Base-by-base conservation (phyloP, 1,140 invertebrate species). In the Aphidius ervi region DNA sequence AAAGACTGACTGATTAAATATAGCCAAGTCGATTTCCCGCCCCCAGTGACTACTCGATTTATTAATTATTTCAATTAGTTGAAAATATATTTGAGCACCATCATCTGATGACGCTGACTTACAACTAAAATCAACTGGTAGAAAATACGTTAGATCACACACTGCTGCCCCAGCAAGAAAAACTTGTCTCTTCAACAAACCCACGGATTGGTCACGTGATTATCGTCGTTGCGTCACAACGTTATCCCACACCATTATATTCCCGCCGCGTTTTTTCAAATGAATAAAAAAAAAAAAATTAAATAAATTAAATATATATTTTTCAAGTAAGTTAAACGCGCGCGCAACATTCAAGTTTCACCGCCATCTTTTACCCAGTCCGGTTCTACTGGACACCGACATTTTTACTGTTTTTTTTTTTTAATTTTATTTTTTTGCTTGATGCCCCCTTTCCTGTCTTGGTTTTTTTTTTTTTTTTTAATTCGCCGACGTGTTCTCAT, bases 1-100 rank as follows among this genome's bases (percentile, higher is more conserved):
- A 81, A 81, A 81, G 79, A 81, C 79, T 81, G 79, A 81, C 79
- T 81, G 67, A 68, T 67, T 37, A 65, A 59, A 66, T 63, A 68
- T 67, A 79, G 77, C 77, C 78, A 75, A 81, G 79, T 74, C 79
- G 74, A 73, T 78, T 80, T 79, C 79, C 80, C 79, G 72, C 77
- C 76, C 79, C 79, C 75, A 80, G 71, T 74, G 77, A 74, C 73
- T 71, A 61, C 67, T 68, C 74, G 77, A 79, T 70, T 62, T 67
- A 46, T 55, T 5, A 58, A 40, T 56, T 41, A 58, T 42, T 46
- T 48, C 6, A 50, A 43, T 56, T 45, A 52, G 46, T 42, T 48
- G 46, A 40, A 41, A 53, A n/a, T n/a, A 42, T 58, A 54, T 43
- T 47, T n/a, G 43, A 9, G 50, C 16, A 16, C 16, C 16, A 16